Conservation (phyloP, 1,140 invertebrate genomes). For the Acyrthosiphon pisum region DNA sequence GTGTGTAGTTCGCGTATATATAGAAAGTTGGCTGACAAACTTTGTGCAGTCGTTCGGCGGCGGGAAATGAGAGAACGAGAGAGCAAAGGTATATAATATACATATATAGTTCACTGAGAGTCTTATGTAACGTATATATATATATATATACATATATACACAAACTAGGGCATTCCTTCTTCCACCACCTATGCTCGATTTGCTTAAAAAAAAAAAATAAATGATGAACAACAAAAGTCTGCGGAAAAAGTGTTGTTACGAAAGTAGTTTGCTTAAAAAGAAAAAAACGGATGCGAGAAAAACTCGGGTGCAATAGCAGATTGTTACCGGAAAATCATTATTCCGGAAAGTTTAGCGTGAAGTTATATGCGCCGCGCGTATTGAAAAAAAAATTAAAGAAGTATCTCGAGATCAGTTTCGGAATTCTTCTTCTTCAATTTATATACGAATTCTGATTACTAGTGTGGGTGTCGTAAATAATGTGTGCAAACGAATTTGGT, state of each 20-base stretch:
- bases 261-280: slow-evolving; percentile 26
- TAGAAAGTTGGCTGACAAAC: slow-evolving; percentile 25
- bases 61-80: neutral
- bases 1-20: neutral
- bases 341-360: neutral
- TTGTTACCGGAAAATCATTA: slow-evolving; percentile 40
- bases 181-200: neutral
- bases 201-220: slow-evolving; percentile 12
- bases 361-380: neutral
- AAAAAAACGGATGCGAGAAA: slow-evolving; percentile 28
- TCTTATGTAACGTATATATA: neutral
- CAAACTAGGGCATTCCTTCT: neutral
- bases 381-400: neutral
- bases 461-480: neutral
- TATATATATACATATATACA: neutral
- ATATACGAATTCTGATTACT: neutral
- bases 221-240: slow-evolving; percentile 20
- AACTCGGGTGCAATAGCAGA: neutral
- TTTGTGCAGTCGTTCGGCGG: neutral
- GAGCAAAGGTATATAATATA: slow-evolving; percentile 13
- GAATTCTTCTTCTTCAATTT: neutral
- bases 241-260: slow-evolving; percentile 3
- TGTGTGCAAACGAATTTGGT: too few relatives aligned
- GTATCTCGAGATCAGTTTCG: neutral
- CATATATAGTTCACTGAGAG: neutral